phyloP scores from a whole-genome alignment of 2,888 invertebrate genomes.

The Achlya flavicornis region DNA sequence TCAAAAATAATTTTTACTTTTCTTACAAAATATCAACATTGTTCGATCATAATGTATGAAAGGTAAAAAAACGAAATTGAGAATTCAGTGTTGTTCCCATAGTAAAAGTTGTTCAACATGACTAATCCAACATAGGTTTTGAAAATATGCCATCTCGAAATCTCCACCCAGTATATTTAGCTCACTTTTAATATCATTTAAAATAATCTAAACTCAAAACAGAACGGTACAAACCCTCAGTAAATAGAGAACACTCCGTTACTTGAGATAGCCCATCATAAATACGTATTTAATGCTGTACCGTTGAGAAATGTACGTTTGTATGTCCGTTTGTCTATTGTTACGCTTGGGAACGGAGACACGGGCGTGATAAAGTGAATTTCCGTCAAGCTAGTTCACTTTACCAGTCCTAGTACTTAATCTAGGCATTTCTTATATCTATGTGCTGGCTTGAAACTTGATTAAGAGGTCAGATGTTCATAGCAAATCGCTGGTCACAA shows the following conservation, averaged over 20 bases:
- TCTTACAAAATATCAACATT: too few species aligned
- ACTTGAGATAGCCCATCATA: constrained; percentile 36
- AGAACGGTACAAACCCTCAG: constrained; percentile 19
- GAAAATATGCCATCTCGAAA: too few species aligned
- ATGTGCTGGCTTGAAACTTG: not conserved
- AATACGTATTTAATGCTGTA: constrained; percentile 33
- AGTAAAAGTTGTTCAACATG: too few species aligned
- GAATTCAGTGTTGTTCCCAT: too few species aligned
- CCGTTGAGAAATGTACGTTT: constrained; percentile 30
- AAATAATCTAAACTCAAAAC: not conserved
- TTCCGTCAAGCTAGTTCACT: constrained; percentile 3
- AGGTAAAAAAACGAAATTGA: too few species aligned
- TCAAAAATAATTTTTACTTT: too few species aligned
- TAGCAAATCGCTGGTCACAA: not conserved
- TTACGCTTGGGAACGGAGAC: constrained; percentile 26
- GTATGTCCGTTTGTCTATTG: constrained; percentile 34
- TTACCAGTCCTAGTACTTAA: not conserved
- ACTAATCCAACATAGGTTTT: too few species aligned
- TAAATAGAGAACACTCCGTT: constrained; percentile 32
- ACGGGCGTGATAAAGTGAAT: constrained; percentile 15
- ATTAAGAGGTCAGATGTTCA: not conserved
- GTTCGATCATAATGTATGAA: too few species aligned
- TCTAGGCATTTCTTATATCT: not conserved
- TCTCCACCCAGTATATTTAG: too few species aligned
- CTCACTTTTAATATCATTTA: constrained; percentile 1